Evolutionary conservation across 2,888 invertebrate species (phyloP).

Genomic region (Trilocha varians): DNA sequence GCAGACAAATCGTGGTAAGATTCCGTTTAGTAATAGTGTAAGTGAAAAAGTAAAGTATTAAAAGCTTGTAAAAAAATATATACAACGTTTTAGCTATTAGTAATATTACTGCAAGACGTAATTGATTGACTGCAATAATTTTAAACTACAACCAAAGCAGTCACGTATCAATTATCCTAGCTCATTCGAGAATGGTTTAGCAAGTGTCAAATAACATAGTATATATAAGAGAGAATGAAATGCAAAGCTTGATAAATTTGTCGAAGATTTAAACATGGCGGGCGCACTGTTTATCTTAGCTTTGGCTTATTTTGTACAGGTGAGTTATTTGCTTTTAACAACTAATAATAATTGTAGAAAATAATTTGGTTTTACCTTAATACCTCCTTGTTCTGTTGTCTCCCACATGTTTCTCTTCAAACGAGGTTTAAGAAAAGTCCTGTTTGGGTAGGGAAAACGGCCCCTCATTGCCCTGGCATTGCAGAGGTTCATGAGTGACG

Average conservation of each 20-base stretch:
- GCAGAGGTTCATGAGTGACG: too few species aligned
- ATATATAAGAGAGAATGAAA: neutral
- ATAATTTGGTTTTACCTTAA: neutral
- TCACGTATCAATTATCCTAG: neutral
- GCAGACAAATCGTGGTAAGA: too few species aligned
- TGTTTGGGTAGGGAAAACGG: too few species aligned
- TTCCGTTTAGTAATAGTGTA: too few species aligned
- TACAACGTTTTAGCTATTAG: too few species aligned
- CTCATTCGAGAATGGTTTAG: neutral
- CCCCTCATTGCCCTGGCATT: too few species aligned
- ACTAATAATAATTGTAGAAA: neutral
- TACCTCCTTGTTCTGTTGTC: too few species aligned
- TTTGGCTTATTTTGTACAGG: neutral
- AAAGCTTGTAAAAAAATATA: too few species aligned
- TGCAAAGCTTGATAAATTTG: neutral
- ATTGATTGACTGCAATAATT: neutral
- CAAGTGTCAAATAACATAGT: neutral
- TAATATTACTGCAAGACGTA: too few species aligned
- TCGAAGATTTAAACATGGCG: neutral
- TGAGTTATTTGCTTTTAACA: neutral
- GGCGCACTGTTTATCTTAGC: neutral
- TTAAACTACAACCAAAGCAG: neutral
- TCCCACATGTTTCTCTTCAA: too few species aligned
- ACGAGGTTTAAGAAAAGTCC: too few species aligned
- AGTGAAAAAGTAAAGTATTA: too few species aligned